phyloP scores from a whole-genome alignment of 1,140 invertebrate genomes.

The Adelges cooleyi region DNA sequence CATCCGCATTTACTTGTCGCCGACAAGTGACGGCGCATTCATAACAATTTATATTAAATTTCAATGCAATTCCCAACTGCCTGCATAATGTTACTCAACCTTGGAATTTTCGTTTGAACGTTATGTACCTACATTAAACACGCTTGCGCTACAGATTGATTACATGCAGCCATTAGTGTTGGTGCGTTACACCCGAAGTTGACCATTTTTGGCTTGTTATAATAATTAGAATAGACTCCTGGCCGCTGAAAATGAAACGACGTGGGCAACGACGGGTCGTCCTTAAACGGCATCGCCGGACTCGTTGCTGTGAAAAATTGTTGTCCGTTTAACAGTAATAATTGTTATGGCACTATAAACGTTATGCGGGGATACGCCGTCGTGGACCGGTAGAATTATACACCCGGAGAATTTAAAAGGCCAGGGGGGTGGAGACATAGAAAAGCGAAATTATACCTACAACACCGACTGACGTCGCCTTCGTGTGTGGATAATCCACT shows the following conservation, averaged over 20 bases:
- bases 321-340: not conserved
- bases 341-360: not conserved
- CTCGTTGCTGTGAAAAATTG: not conserved
- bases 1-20: too few relatives aligned
- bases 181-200: too few relatives aligned
- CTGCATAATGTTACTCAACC: not conserved
- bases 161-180: not conserved
- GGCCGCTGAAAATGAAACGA: too few relatives aligned
- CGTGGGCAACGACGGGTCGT: too few relatives aligned
- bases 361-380: not conserved
- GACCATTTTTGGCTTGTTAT: not conserved
- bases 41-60: too few relatives aligned
- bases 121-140: not conserved
- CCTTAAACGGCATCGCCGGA: too few relatives aligned
- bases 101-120: not conserved
- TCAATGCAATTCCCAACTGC: too few relatives aligned
- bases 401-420: not conserved
- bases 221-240: not conserved
- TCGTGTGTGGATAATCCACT: not conserved
- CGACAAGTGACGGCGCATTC: too few relatives aligned
- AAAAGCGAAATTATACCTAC: conserved; percentile 13
- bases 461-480: not conserved
- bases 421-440: not conserved
- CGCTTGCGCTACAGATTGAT: not conserved
- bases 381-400: too few relatives aligned